These are phyloP conservation scores for Drosophila setosimentum DNA, from an alignment of 2,888 invertebrate species.

Conservation along the genomic window DNA sequence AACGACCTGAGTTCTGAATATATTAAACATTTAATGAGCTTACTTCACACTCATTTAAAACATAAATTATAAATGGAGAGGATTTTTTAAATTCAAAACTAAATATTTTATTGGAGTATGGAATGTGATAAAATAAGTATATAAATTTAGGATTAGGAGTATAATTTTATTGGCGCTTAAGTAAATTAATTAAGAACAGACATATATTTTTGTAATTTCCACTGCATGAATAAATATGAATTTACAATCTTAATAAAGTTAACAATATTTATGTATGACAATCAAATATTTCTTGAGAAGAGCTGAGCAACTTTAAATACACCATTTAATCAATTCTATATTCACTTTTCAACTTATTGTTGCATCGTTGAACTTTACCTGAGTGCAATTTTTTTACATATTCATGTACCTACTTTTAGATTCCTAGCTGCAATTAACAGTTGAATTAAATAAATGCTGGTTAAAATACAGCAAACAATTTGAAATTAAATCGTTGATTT, in stretches of 20 bases:
- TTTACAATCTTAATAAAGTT: neutral
- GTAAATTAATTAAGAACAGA: neutral
- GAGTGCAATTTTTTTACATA: neutral
- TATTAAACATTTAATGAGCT: neutral
- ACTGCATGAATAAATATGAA: neutral
- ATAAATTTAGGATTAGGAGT: neutral
- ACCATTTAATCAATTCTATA: neutral
- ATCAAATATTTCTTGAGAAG: neutral
- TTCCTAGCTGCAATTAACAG: neutral
- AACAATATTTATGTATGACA: conserved; percentile 1
- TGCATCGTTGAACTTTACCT: neutral
- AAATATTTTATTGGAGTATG: neutral
- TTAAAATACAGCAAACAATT: neutral
- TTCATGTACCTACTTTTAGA: neutral
- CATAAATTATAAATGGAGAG: neutral
- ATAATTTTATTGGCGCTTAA: neutral
- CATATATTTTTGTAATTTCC: neutral
- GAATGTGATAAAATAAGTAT: conserved; percentile 8
- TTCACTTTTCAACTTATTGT: neutral
- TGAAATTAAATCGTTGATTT: neutral
- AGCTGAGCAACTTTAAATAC: neutral
- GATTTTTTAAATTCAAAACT: neutral
- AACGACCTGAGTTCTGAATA: neutral
- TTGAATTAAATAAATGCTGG: neutral
- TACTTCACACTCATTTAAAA: neutral